Percentiles rank a stretch among this genome's conserved stretches.
Evolutionary conservation across 2,113 vertebrate genomes (phyloP).

Genomic region (Ovis aries): ARS-UI_Ramb_v3.0 NC_056055.1:158791501-158792000

Average conservation of each 20-base stretch:
- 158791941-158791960: constrained; percentile 32
- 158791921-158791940: neutral
- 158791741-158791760: neutral
- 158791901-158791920: neutral
- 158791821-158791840: neutral
- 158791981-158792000: constrained; percentile 61
- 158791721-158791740: neutral
- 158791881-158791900: neutral
- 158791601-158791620: neutral
- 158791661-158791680: neutral
- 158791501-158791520: neutral
- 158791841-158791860: neutral
- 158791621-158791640: neutral
- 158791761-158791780: neutral
- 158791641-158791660: neutral
- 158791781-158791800: neutral
- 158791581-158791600: neutral
- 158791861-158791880: neutral
- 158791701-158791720: neutral
- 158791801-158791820: neutral
- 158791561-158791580: neutral
- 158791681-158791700: neutral
- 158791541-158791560: neutral
- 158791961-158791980: constrained; percentile 39
- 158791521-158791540: neutral